Conservation (phyloP, 2,888 invertebrate genomes). For the Volucella zonaria region DNA sequence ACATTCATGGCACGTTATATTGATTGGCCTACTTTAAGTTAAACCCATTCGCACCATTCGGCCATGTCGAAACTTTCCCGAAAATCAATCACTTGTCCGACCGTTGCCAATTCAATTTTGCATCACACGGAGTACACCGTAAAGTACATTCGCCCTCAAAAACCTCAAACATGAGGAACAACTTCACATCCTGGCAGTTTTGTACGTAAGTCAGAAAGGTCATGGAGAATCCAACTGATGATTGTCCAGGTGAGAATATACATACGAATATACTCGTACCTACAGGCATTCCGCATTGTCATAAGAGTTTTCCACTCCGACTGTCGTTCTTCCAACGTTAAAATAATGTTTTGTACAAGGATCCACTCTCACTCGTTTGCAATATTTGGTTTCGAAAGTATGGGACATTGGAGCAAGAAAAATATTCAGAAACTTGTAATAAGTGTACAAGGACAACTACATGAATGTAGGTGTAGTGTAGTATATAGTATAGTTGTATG, state of each 20-base stretch:
- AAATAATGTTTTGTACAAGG: no score
- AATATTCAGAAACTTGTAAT: slow-evolving; percentile 8
- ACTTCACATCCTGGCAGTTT: slow-evolving; percentile 31
- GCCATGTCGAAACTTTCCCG: slow-evolving; percentile 68
- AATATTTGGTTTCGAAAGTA: slow-evolving; percentile 13
- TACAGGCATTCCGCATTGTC: slow-evolving; percentile 1
- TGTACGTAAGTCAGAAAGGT: slow-evolving; percentile 47
- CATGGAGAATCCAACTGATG: slow-evolving; percentile 69
- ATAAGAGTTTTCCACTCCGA: slow-evolving; percentile 20
- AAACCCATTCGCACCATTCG: slow-evolving; percentile 71
- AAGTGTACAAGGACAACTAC: slow-evolving; percentile 1
- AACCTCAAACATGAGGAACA: slow-evolving; percentile 17
- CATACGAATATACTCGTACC: slow-evolving; percentile 6
- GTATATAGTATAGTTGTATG: background rate
- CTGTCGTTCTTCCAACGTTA: slow-evolving; percentile 1
- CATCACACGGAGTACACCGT: slow-evolving; percentile 47
- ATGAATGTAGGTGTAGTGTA: background rate
- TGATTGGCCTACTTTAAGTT: slow-evolving; percentile 74
- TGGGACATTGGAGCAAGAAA: background rate
- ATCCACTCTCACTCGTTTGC: background rate
- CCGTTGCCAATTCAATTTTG: slow-evolving; percentile 72
- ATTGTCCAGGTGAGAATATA: slow-evolving; percentile 60
- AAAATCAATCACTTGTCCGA: slow-evolving; percentile 73
- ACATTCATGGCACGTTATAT: slow-evolving; percentile 72
- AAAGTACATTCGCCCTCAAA: slow-evolving; percentile 12